Base-by-base conservation (phyloP, 2,797 vertebrate species). In the Eutrigla gurnardus region DNA sequence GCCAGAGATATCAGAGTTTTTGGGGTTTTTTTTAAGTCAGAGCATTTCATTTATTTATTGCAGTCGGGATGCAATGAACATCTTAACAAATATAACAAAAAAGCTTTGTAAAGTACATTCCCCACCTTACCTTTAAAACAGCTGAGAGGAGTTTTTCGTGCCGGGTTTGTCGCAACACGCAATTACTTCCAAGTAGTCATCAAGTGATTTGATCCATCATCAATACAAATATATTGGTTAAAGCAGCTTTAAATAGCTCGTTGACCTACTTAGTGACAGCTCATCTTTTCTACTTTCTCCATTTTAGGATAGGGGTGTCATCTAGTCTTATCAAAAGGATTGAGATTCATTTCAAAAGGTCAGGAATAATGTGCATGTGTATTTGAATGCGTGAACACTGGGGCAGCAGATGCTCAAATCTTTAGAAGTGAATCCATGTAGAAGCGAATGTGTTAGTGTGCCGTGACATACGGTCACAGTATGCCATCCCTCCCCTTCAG, bases 221-320 rank as follows among this genome's bases (percentile, higher is more conserved):
- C 59, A 65, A 40, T 45, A 14, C 33, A 70, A 25, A 65, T 68
- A 65, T 61, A 67, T 53, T 35, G 62, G 64, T n/a, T 75, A 70
- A 17, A 67, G 12, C 15, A n/a, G 33, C 25, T 76, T 80, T 47
- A 53, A 65, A 77, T 67, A 70, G n/a, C 39, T 17, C 33, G 7
- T 43, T 68, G 54, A 50, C 36, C 35, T 42, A 13, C 37, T 15
- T 46, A 67, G 46, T 46, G 47, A 36, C 61, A 66, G 14, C 17
- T 49, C 40, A 61, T 62, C 35, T 45, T 18, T 61, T 63, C n/a
- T 43, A 37, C 37, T 65, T 68, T 35, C 6, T 59, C 47, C 35
- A 52, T 65, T 68, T 42, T 58, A 52, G 17, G 17, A 55, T 11
- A 37, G 12, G 25, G 5, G 3, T 32, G 6, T 63, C 50, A 36